Evolutionary conservation across 2,797 vertebrate genomes (phyloP), one percentile per base, ranked within the genome.

Genomic region (Danio aesculapii): DNA sequence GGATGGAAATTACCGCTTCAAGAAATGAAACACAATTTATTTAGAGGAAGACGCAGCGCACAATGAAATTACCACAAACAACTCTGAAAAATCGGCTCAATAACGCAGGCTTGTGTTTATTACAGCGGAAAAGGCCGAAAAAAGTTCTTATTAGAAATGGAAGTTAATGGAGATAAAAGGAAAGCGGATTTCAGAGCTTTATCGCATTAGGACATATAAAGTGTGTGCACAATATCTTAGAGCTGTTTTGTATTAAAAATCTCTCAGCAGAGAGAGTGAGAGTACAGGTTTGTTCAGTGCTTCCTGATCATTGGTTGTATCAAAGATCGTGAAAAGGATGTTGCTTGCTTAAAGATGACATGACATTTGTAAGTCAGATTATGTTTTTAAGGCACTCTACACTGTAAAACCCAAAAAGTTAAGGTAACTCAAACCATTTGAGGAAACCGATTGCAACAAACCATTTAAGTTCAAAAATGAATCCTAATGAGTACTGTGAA

Each of bases 1-100:
- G 93, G 93, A 94, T 94, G 92, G 91, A 95, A 95, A 94, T 94
- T 93, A 93, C 92, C 77, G 71, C 92, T 91, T 89, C 73, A 87
- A 90, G 85, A 88, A 87, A 88, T 84, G 81, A 83, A 85, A 84
- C 84, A 74, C 87, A 85, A 85, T 86, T 87, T 86, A 93, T 95
- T 95, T 93, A 88, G 90, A 88, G 88, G 86, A 90, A 91, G 93
- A 91, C 87, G 91, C 90, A 90, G 90, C 88, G 87, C 88, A 88
- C 92, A 91, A 91, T 88, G 81, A 89, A 89, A 91, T 95, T 92
- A 94, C 91, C 87, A 90, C 91, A 94, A 92, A 92, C 84, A 92
- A 91, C 91, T 91, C 92, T 90, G 92, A 92, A 93, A 94, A 85
- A 83, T 77, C 43, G 77, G 30, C 49, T 44, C 83, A 83, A 84